Base-by-base conservation (phyloP, 1,140 invertebrate genomes). In the Drosophila sturtevanti region DNA sequence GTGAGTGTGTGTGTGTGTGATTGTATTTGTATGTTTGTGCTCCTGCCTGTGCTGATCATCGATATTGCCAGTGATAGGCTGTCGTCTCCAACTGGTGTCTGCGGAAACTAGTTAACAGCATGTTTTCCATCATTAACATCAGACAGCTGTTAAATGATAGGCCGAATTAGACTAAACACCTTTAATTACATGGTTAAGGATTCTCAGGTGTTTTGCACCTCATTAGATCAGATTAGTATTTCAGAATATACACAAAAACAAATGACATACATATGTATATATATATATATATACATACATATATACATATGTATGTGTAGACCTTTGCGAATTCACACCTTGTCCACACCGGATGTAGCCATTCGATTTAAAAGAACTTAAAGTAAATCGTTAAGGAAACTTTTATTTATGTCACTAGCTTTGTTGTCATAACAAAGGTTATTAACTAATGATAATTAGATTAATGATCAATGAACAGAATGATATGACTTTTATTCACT, bases 201-300 rank as follows among this genome's bases (percentile, higher is more conserved):
- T 73, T 74, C 70, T 74, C 72, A 74, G 72, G 72, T 74, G 72
- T 74, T 74, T 74, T 74, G 73, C 70, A 74, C 72, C 72, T 74
- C 73, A 74, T 74, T 74, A 74, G 72, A 73, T 74, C 70, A 71
- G 72, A 71, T 74, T 73, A 74, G 59, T 71, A 71, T 74, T 74
- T 73, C 41, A 27, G 16, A 56, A 56, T n/a, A 34, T 35, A 18
- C 4, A 11, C 2, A 48, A 10, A 44, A 7, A 16, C 10, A 48
- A 3, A 10, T 18, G 27, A 41, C n/a, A 14, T 38, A 38, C 14
- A n/a, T 16, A 9, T 0, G 41, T 48, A 16, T 44, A 14, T n/a
- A n/a, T 16, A 44, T 14, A 41, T 7, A 12, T 14, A 41, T 6
- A 5, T 14, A 41, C n/a, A 14, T 0, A 41, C 3, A 7, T 6